Percentiles rank a stretch among this genome's conserved stretches.
These are phyloP conservation scores for Lasioglossum malachurum DNA, from an alignment of 2,888 invertebrate genomes.

Conservation along the genomic window DNA sequence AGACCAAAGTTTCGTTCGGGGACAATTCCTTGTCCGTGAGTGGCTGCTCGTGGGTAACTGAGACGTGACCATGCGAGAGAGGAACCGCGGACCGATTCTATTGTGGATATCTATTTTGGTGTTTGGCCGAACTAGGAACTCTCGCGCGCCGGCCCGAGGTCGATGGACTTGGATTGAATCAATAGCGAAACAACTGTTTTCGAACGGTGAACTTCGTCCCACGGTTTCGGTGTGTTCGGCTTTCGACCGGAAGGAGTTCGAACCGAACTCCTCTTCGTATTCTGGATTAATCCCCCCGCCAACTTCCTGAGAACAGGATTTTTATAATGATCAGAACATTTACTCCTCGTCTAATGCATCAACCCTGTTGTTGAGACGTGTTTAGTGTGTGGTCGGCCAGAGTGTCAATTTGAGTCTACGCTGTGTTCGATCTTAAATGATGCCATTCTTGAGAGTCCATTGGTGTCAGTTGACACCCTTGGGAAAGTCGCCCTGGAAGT, in stretches of 20 bases:
- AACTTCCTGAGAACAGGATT: not conserved
- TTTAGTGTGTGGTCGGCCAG: too few relatives aligned
- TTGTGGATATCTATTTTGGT: conserved; percentile 61
- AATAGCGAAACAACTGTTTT: conserved; percentile 55
- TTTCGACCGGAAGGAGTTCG: conserved; percentile 7
- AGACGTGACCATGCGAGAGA: conserved; percentile 60
- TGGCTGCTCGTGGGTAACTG: conserved; percentile 41
- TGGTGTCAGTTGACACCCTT: too few relatives aligned
- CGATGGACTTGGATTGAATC: conserved; percentile 57
- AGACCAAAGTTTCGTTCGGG: conserved; percentile 67
- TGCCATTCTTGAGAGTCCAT: too few relatives aligned
- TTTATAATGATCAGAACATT: not conserved
- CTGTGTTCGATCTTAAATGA: too few relatives aligned
- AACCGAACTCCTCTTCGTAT: not conserved
- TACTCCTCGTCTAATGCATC: too few relatives aligned
- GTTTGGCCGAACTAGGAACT: conserved; percentile 54
- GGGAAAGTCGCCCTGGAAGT: too few relatives aligned
- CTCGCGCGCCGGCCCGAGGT: conserved; percentile 17
- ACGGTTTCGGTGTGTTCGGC: conserved; percentile 15
- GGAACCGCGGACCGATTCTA: conserved; percentile 51
- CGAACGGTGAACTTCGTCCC: conserved; percentile 26
- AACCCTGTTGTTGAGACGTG: too few relatives aligned
- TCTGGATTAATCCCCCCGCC: too few relatives aligned
- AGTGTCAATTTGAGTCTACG: too few relatives aligned
- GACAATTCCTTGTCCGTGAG: conserved; percentile 49